A percentile compares a stretch with the other conserved stretches of the same genome.
These are phyloP conservation scores for Plagodis pulveraria DNA, from an alignment of 2,888 invertebrate genomes.

Conservation along the genomic window DNA sequence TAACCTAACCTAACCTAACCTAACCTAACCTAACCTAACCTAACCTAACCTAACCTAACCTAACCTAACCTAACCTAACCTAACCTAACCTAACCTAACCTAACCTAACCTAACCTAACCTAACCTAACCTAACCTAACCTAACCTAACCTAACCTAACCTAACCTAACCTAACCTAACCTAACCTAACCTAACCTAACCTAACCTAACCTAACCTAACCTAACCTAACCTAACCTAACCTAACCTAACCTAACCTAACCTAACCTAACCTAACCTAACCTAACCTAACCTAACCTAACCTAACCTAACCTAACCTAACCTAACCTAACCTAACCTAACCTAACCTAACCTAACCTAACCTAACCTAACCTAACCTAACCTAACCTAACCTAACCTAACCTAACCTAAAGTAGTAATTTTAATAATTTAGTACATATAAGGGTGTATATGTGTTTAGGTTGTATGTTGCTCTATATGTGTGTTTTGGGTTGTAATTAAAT, in stretches of 20 bases:
- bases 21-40: slow-evolving; percentile 29
- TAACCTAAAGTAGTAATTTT: slow-evolving; percentile 31
- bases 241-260: slow-evolving; percentile 12
- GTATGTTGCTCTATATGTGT: too few relatives aligned
- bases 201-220: slow-evolving; percentile 12
- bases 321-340: slow-evolving; percentile 29
- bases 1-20: slow-evolving; percentile 26
- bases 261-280: slow-evolving; percentile 11
- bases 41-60: slow-evolving; percentile 30
- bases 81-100: slow-evolving; percentile 28
- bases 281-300: slow-evolving; percentile 13
- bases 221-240: slow-evolving; percentile 8
- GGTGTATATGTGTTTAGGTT: too few relatives aligned
- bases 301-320: slow-evolving; percentile 20
- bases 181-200: slow-evolving; percentile 26
- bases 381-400: slow-evolving; percentile 32
- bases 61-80: slow-evolving; percentile 22
- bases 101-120: slow-evolving; percentile 20
- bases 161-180: slow-evolving; percentile 16
- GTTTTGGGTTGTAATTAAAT: too few relatives aligned
- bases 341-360: slow-evolving; percentile 30
- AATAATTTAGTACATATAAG: slow-evolving; percentile 1
- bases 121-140: slow-evolving; percentile 15
- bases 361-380: slow-evolving; percentile 29
- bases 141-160: slow-evolving; percentile 17